Evolutionary conservation across 2,113 vertebrate genomes (phyloP), one percentile per base, ranked within the genome.

Genomic region (Rhea americana): DNA sequence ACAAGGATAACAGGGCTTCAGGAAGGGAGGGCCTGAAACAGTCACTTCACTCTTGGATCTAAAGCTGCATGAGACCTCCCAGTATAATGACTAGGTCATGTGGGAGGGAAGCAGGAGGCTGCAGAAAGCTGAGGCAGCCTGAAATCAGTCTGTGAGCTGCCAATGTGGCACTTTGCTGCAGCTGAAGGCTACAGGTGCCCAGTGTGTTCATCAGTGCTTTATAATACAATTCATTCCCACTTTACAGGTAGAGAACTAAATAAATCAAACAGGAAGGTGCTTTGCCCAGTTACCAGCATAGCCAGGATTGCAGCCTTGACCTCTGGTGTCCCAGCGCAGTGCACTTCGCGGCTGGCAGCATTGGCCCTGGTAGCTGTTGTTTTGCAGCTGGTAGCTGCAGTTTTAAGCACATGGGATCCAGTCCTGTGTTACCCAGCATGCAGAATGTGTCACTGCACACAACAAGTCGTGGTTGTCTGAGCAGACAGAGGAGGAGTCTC

Each of bases 301-400:
- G 65, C 6, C 55, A 45, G 16, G 53, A 13, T n/a, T 28, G n/a
- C 13, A 63, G n/a, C 77, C 39, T n/a, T 12, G 71, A 50, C 19
- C 32, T 73, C 47, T 13, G 5, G 47, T 28, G 61, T 41, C 11
- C 30, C 53, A 58, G 78, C 26, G 22, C 47, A 5, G 0, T 32
- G 50, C 6, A 1, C 5, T 39, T 71, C 11, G 47, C 62, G 2
- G 0, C 2, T 32, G 62, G 45, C 71, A 82, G 47, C 51, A 1
- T 53, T 50, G 74, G 6, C 62, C 62, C 74, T 39, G 0, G 17
- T 21, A 22, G 20, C 28, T 28, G 81, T 35, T 35, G 35, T 35
- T 35, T 35, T 35, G 35, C 35, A 35, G 3, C 15, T 73, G 48
- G 59, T 6, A 35, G 35, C 35, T 35, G 91, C 56, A 30, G 13